Base-by-base conservation (phyloP, 1,140 invertebrate species). In the Stenopsyche tienmushanensis region DNA sequence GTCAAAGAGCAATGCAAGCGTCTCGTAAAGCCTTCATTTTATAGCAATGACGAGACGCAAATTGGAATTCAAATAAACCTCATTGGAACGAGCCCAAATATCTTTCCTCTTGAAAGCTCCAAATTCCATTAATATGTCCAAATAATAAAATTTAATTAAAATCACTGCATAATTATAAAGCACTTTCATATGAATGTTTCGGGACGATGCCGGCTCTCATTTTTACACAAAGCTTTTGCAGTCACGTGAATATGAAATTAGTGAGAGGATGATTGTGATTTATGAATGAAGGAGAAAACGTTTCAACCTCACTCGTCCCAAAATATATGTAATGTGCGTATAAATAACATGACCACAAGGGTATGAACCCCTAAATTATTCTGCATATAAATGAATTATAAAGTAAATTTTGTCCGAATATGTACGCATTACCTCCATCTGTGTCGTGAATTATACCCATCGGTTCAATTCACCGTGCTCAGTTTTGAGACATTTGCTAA, bases 361-460 rank as follows among this genome's bases (percentile, higher is more conserved):
- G 47, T 49, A 49, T 53, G 50, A n/a, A 24, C 23, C 9, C 24
- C 24, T 53, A 53, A 53, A 53, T 53, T 53, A 53, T 53, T 53
- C 23, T 24, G 23, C 50, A 53, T 53, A 23, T 53, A 53, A 53
- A 53, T 53, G 50, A 53, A 53, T 53, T 24, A 53, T 53, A 53
- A 53, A 53, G 50, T 53, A 29, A 24, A 23, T 53, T 17, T 53
- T 2, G 3, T 42, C 41, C 13, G 7, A 39, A 39, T 8, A 39
- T 39, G 34, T 39, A 9, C 9, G 9, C 18, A 42, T 42, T 42
- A 15, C 41, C 13, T 9, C 41, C 18, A 42, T 42, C 18, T 39
- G n/a, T 42, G n/a, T n/a, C n/a, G n/a, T n/a, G n/a, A n/a, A n/a
- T n/a, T n/a, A n/a, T n/a, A n/a, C n/a, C n/a, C n/a, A n/a, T n/a